A percentile compares a stretch with the other conserved stretches of the same genome.
phyloP scores from a whole-genome alignment of 2,888 invertebrate genomes.

The Disparrhopalites patrizii region DNA sequence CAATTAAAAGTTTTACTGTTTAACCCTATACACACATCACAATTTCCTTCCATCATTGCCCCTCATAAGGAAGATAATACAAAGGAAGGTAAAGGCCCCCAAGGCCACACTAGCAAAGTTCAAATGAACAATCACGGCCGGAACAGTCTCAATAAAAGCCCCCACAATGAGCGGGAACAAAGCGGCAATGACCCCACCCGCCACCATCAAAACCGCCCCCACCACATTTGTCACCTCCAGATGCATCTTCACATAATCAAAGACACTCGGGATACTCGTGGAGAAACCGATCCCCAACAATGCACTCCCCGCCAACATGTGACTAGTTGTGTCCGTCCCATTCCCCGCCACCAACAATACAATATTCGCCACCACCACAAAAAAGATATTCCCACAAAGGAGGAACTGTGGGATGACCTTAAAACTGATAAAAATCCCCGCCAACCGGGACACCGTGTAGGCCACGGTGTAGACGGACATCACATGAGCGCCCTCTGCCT shows the following conservation, averaged over 20 bases:
- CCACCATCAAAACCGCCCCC: conserved; percentile 10
- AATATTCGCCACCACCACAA: conserved; percentile 24
- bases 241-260: conserved; percentile 15
- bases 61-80: neutral
- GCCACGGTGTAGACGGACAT: conserved; percentile 28
- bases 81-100: neutral
- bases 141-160: neutral
- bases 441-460: conserved; percentile 25
- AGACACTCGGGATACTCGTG: conserved; percentile 13
- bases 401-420: conserved; percentile 30
- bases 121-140: conserved; percentile 1
- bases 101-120: conserved; percentile 5
- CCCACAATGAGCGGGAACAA: conserved; percentile 11
- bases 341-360: conserved; percentile 28
- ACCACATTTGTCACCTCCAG: conserved; percentile 13
- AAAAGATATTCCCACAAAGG: conserved; percentile 17
- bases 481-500: conserved; percentile 27
- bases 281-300: conserved; percentile 10
- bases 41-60: neutral
- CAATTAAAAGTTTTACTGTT: no score
- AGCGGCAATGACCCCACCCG: neutral
- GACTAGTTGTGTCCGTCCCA: neutral
- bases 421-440: conserved; percentile 26
- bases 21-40: no score
- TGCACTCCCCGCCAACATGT: conserved; percentile 8